These are phyloP conservation scores for Myiotriccus ornatus DNA, from an alignment of 2,797 vertebrate genomes.

Conservation along the genomic window DNA sequence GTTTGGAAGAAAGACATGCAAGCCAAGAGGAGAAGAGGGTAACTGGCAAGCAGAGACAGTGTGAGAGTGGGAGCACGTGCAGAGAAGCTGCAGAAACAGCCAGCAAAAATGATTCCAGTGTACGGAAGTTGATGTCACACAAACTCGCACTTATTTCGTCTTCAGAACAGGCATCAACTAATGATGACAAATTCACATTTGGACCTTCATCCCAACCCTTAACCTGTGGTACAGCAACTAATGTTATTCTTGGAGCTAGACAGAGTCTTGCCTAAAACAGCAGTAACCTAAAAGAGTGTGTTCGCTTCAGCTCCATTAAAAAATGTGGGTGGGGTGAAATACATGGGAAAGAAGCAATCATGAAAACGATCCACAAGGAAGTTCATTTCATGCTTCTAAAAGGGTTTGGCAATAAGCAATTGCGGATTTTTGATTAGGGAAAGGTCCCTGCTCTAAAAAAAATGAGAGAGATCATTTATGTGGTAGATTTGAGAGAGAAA, in stretches of 20 bases:
- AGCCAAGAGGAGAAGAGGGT: slow-evolving; percentile 52
- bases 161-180: background rate
- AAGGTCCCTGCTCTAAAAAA: background rate
- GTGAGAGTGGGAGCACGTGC: slow-evolving; percentile 32
- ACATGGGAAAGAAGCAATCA: slow-evolving; percentile 50
- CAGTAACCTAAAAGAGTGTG: background rate
- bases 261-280: slow-evolving; percentile 21
- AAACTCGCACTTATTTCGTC: background rate
- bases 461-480: background rate
- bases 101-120: background rate
- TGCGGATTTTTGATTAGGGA: slow-evolving; percentile 5
- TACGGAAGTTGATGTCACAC: slow-evolving; percentile 28
- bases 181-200: background rate
- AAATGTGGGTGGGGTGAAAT: slow-evolving; percentile 58
- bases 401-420: slow-evolving; percentile 6
- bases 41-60: slow-evolving; percentile 41
- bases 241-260: slow-evolving; percentile 48
- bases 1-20: slow-evolving; percentile 20
- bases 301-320: slow-evolving; percentile 47
- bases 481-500: background rate
- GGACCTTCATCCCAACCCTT: slow-evolving; percentile 10
- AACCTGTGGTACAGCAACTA: background rate
- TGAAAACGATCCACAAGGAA: slow-evolving; percentile 43
- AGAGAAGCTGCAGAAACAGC: slow-evolving; percentile 30
- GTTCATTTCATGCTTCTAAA: slow-evolving; percentile 12